Conservation (phyloP, 2,888 invertebrate species). For the Andrena haemorrhoa region DNA sequence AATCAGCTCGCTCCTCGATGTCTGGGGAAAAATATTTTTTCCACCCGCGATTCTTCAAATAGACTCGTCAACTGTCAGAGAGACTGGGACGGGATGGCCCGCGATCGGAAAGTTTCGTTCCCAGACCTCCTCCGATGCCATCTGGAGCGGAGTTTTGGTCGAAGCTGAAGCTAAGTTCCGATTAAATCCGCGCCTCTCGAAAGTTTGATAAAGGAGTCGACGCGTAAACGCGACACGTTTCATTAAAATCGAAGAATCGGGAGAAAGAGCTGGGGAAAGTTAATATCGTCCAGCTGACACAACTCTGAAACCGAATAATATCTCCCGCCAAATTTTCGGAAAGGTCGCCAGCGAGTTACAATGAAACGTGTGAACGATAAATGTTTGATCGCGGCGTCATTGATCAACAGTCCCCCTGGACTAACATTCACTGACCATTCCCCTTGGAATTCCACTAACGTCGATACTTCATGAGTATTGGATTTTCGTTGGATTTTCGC, state of each 20-base stretch:
- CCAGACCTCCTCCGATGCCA: slow-evolving; percentile 25
- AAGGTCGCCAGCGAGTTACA: slow-evolving; percentile 37
- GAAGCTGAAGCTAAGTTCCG: slow-evolving; percentile 67
- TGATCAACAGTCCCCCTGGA: too few species aligned
- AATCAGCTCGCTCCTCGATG: slow-evolving; percentile 6
- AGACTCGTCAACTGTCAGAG: not conserved
- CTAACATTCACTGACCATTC: too few species aligned
- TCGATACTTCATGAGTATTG: too few species aligned
- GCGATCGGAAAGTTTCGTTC: slow-evolving; percentile 54
- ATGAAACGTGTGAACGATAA: slow-evolving; percentile 38
- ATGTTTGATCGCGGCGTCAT: slow-evolving; percentile 49
- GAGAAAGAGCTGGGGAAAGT: slow-evolving; percentile 9
- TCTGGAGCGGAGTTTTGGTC: slow-evolving; percentile 52
- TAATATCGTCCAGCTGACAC: slow-evolving; percentile 14
- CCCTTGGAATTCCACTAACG: too few species aligned
- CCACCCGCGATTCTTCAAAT: not conserved
- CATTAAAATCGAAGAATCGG: slow-evolving; percentile 37
- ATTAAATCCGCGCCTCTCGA: slow-evolving; percentile 56
- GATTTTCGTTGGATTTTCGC: too few species aligned
- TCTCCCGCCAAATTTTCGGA: too few species aligned
- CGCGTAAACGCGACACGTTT: slow-evolving; percentile 36
- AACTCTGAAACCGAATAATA: not conserved
- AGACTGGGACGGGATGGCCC: not conserved
- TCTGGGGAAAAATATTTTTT: not conserved
- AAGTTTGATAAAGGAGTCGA: slow-evolving; percentile 25